phyloP scores from a whole-genome alignment of 2,113 vertebrate genomes.

The Pseudorasbora parva region DNA sequence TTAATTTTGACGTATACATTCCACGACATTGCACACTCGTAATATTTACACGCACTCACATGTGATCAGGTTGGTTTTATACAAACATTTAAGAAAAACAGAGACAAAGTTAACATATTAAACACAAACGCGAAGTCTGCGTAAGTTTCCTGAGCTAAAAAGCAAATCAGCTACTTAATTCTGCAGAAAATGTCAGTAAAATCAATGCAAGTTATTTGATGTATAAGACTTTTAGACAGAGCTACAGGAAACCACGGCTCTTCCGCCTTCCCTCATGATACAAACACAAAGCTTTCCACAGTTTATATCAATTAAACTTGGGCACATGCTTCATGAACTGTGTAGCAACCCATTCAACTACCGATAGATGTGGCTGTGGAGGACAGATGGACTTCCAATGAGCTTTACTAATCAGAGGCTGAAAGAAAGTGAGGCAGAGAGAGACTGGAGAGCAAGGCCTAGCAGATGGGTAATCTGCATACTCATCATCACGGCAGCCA shows the following conservation, averaged over 20 bases:
- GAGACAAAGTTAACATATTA: not conserved
- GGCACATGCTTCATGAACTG: not conserved
- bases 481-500: constrained; percentile 44
- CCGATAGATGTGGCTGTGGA: constrained; percentile 18
- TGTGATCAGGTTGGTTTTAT: too few species aligned
- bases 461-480: constrained; percentile 60
- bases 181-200: constrained; percentile 4
- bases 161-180: not conserved
- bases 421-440: not conserved
- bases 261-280: not conserved
- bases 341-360: constrained; percentile 1
- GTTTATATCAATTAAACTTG: not conserved
- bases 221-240: not conserved
- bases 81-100: not conserved
- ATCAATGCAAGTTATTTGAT: constrained; percentile 14
- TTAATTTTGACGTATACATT: too few species aligned
- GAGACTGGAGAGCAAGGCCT: constrained; percentile 7
- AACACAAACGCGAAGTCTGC: not conserved
- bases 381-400: constrained; percentile 41
- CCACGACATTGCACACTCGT: too few species aligned
- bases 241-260: not conserved
- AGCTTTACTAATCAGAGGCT: constrained; percentile 46
- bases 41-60: too few species aligned
- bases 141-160: not conserved
- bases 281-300: not conserved